Percentiles rank a stretch among this genome's conserved stretches.
Conservation (phyloP, 2,888 invertebrate species). For the Crepidodera aurea region DNA sequence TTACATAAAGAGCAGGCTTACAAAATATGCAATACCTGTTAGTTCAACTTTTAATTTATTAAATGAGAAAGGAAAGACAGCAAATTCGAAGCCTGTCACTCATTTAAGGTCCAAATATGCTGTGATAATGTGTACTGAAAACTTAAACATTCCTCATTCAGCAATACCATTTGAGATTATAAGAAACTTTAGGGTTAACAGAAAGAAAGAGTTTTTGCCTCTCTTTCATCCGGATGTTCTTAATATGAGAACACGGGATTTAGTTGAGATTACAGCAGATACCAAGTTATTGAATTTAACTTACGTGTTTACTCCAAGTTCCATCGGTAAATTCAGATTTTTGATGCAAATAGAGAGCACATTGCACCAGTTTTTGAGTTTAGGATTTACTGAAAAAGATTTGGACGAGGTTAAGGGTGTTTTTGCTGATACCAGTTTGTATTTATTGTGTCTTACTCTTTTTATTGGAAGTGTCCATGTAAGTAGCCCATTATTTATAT, state of each 20-base stretch:
- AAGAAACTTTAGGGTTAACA: constrained; percentile 65
- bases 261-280: constrained; percentile 71
- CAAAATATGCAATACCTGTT: constrained; percentile 78
- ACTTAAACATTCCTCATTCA: constrained; percentile 54
- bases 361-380: constrained; percentile 71
- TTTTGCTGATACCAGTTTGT: constrained; percentile 94
- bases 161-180: constrained; percentile 55
- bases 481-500: constrained; percentile 62
- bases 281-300: constrained; percentile 71
- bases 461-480: constrained; percentile 93
- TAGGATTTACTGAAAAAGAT: constrained; percentile 93
- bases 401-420: constrained; percentile 96
- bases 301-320: constrained; percentile 76
- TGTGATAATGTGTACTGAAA: constrained; percentile 80
- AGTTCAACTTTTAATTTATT: constrained; percentile 78
- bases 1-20: constrained; percentile 71
- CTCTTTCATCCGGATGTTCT: constrained; percentile 85
- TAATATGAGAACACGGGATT: constrained; percentile 79
- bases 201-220: constrained; percentile 76
- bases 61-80: constrained; percentile 59
- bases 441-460: constrained; percentile 88
- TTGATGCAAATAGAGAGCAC: constrained; percentile 80
- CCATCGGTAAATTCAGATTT: constrained; percentile 80
- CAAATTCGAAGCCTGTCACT: constrained; percentile 67
- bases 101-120: constrained; percentile 79